Evolutionary conservation across 2,797 vertebrate species (phyloP).

Genomic region (Hapalemur alaotrensis): DNA sequence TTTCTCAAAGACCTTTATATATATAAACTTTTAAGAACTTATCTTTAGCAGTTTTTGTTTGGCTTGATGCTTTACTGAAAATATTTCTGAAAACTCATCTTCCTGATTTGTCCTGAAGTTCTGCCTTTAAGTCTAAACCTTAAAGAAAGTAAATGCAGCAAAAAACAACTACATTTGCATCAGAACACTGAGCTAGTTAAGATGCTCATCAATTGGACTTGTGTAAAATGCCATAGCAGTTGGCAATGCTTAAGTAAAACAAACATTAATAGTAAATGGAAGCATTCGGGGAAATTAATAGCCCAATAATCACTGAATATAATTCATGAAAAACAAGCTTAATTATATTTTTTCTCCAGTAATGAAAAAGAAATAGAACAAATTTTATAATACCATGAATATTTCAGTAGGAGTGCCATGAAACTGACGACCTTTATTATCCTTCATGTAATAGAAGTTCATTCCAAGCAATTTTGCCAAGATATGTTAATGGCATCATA

Average conservation of each 20-base stretch:
- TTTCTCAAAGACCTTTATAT: not conserved
- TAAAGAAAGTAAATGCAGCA: not conserved
- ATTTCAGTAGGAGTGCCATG: not conserved
- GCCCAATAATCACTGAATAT: not conserved
- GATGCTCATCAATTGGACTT: not conserved
- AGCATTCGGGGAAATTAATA: not conserved
- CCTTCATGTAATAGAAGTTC: not conserved
- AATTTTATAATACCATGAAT: not conserved
- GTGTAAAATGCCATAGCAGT: not conserved
- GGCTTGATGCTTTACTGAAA: not conserved
- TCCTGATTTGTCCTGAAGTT: not conserved
- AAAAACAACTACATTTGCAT: not conserved
- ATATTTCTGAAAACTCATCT: constrained; percentile 25
- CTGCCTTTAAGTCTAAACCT: not conserved
- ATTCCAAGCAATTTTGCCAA: constrained; percentile 27
- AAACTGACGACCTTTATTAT: not conserved
- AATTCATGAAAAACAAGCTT: not conserved
- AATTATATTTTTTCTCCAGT: not conserved
- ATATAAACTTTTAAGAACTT: not conserved
- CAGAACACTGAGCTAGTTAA: not conserved
- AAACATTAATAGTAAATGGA: not conserved
- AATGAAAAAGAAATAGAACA: not conserved
- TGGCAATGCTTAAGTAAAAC: not conserved
- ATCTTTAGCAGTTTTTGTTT: not conserved
- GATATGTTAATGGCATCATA: not conserved